Evolutionary conservation across 2,797 vertebrate species (phyloP), one percentile per base, ranked within the genome.

Genomic region (Poecilia picta): DNA sequence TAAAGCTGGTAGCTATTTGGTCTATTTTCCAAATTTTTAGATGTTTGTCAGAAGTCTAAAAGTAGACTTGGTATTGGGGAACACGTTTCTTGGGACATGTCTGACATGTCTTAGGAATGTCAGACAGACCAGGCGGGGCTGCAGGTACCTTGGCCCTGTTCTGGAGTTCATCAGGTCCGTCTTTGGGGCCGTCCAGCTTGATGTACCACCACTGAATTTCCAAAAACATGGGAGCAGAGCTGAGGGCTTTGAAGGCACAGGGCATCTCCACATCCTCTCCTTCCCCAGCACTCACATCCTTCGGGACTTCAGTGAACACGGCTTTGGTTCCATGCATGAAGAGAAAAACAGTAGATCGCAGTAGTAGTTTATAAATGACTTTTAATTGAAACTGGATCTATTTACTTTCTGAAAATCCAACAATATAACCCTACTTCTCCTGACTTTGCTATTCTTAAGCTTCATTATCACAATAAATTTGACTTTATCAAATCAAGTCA

Each of bases 121-220:
- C 20, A 23, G 20, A 51, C 7, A 0, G 49, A 51, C 20, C 49
- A 55, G 53, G 8, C 3, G 23, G 36, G 25, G 41, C 62, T 77
- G 49, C 10, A 41, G 53, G 92, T 97, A 98, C 97, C 97, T 97
- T 96, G 93, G 93, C 96, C 93, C 96, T 96, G 96, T 94, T 95
- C 90, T 97, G 96, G 92, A 97, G 93, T 91, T 97, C 97, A 0
- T 96, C 96, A 72, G 94, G 92, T 88, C 95, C 94, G 80, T 97
- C 97, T 87, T 95, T 92, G 66, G 95, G 92, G 85, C 95, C 88
- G 13, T 95, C 94, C 90, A 97, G 96, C 90, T 96, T 98, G 84
- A 98, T 95, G 93, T 97, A 97, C 98, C 98, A 99, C 98, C 98
- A 99, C 94, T 99, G 97, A 93, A 99, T 98, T 94, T 98, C 97